These are phyloP conservation scores for Trichacis sp. DNA, from an alignment of 2,888 invertebrate species.

Conservation along the genomic window DNA sequence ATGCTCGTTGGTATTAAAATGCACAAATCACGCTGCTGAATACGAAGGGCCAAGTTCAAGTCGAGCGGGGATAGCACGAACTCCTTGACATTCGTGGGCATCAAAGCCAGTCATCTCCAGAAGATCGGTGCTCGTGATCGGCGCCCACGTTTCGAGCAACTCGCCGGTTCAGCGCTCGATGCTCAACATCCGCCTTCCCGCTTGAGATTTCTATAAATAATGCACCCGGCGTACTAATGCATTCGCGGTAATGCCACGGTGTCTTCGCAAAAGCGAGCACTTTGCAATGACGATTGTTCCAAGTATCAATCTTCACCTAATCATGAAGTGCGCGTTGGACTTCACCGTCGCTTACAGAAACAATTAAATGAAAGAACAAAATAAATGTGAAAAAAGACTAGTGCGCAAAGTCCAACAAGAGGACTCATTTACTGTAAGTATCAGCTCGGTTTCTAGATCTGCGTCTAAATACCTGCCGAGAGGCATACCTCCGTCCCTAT, in stretches of 20 bases:
- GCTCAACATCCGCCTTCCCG: constrained; percentile 32
- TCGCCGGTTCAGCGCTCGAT: constrained; percentile 22
- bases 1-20: no score
- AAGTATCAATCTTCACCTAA: no score
- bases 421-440: no score
- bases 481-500: no score
- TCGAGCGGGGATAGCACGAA: background rate
- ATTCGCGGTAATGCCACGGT: constrained; percentile 21
- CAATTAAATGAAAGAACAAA: no score
- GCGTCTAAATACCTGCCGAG: no score
- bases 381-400: no score
- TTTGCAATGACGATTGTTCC: constrained; percentile 4
- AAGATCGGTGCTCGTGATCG: constrained; percentile 4
- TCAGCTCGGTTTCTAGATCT: no score
- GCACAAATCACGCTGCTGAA: no score
- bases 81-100: background rate
- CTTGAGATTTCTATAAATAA: constrained; percentile 35
- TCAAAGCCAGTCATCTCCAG: background rate
- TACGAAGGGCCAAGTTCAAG: background rate
- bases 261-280: constrained; percentile 13
- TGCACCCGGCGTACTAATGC: constrained; percentile 24
- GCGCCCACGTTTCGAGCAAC: constrained; percentile 23
- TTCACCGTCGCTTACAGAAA: no score
- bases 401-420: no score
- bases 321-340: no score